These are phyloP conservation scores for Strigamia transsilvanica DNA, from an alignment of 2,888 invertebrate species.

Conservation along the genomic window DNA sequence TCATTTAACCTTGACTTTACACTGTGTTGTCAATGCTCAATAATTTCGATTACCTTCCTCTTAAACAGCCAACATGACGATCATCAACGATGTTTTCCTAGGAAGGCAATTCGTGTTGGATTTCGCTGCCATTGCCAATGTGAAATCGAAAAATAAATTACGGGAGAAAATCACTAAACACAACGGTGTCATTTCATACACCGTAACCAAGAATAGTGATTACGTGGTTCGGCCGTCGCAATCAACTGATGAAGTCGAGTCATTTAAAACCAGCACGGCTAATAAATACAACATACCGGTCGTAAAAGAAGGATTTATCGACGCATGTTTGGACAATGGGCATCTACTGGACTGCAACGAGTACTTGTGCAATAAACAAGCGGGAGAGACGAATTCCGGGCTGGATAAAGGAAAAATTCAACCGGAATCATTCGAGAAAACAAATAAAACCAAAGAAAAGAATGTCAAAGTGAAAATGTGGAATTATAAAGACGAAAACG, in stretches of 20 bases:
- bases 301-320: slow-evolving; percentile 10
- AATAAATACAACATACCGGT: slow-evolving; percentile 32
- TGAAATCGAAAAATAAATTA: slow-evolving; percentile 17
- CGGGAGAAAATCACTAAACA: slow-evolving; percentile 32
- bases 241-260: neutral
- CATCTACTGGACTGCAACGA: neutral
- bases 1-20: slow-evolving; percentile 5
- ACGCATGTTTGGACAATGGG: slow-evolving; percentile 7
- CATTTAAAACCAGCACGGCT: slow-evolving; percentile 7
- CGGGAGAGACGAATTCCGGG: neutral
- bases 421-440: neutral
- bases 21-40: neutral
- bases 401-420: slow-evolving; percentile 39
- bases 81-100: slow-evolving; percentile 1
- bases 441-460: neutral
- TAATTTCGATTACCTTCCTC: slow-evolving; percentile 12
- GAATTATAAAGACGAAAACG: slow-evolving; percentile 15
- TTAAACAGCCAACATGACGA: neutral
- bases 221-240: neutral
- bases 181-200: slow-evolving; percentile 50
- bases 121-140: neutral
- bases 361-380: neutral
- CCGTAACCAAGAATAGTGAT: slow-evolving; percentile 7
- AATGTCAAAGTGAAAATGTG: slow-evolving; percentile 8
- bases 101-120: slow-evolving; percentile 35